Evolutionary conservation across 2,888 invertebrate genomes (phyloP).

Genomic region (Oligia latruncula): DNA sequence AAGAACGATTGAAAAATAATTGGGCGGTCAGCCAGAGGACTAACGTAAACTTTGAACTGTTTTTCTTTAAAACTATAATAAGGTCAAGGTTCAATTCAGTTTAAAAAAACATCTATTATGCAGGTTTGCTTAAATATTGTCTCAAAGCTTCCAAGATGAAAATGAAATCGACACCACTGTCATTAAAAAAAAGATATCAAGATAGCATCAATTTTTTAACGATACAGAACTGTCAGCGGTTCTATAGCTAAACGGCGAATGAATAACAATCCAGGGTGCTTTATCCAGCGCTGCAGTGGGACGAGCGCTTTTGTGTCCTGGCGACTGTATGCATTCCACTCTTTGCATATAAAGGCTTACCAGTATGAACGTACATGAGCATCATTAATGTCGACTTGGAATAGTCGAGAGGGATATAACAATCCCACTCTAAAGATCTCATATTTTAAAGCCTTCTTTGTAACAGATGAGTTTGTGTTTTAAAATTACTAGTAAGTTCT

Average conservation of each 20-base stretch:
- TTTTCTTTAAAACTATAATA: background rate
- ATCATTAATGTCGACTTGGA: constrained; percentile 41
- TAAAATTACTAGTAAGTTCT: background rate
- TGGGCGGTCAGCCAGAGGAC: background rate
- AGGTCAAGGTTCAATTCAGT: background rate
- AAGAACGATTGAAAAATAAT: background rate
- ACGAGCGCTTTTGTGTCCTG: constrained; percentile 44
- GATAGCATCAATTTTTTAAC: constrained; percentile 18
- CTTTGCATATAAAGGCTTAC: constrained; percentile 37
- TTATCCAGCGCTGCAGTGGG: constrained; percentile 32
- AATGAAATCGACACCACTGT: background rate
- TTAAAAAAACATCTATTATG: background rate
- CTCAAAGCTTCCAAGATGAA: background rate
- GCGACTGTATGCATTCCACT: constrained; percentile 38
- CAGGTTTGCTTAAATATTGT: background rate
- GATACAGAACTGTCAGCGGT: constrained; percentile 8
- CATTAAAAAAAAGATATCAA: constrained; percentile 2
- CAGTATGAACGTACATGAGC: constrained; percentile 34
- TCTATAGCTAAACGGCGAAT: constrained; percentile 32
- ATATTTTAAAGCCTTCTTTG: constrained; percentile 16
- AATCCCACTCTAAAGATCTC: background rate
- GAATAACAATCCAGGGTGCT: constrained; percentile 45
- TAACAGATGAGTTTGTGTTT: background rate
- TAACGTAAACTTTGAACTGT: background rate
- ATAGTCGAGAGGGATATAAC: constrained; percentile 19